phyloP scores from a whole-genome alignment of 2,113 vertebrate genomes.

The Phoxinus phoxinus region DNA sequence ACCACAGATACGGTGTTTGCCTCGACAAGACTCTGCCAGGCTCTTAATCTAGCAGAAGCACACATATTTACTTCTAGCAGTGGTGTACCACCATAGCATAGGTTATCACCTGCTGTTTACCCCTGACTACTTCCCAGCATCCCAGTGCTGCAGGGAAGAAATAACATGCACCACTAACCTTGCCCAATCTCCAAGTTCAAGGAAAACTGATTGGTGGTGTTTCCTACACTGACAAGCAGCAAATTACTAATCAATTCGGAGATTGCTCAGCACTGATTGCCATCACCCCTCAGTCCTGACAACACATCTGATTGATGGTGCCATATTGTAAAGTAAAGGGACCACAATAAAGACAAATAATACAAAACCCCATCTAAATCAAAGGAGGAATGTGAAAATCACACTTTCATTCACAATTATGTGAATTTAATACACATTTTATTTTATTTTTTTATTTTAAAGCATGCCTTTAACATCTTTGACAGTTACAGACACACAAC shows the following conservation, averaged over 20 bases:
- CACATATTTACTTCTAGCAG: slow-evolving; percentile 23
- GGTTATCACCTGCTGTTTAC: slow-evolving; percentile 33
- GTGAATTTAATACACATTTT: too few relatives aligned
- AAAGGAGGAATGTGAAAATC: background rate
- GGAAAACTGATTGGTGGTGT: slow-evolving; percentile 48
- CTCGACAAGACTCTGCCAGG: background rate
- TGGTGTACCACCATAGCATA: slow-evolving; percentile 25
- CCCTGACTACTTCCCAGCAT: slow-evolving; percentile 22
- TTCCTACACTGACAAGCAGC: slow-evolving; percentile 43
- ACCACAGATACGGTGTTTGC: background rate
- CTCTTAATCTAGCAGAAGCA: slow-evolving; percentile 34
- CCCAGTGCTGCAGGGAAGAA: slow-evolving; percentile 27
- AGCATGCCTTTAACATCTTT: background rate
- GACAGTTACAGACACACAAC: background rate
- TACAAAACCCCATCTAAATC: background rate
- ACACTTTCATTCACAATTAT: background rate
- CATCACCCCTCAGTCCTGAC: slow-evolving; percentile 18
- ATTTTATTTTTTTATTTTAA: background rate
- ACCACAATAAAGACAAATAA: slow-evolving; percentile 7
- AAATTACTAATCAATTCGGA: slow-evolving; percentile 48
- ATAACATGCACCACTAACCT: slow-evolving; percentile 37
- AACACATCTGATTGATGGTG: slow-evolving; percentile 11
- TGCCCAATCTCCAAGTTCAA: slow-evolving; percentile 18
- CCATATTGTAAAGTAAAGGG: slow-evolving; percentile 3
- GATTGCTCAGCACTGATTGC: slow-evolving; percentile 25